Evolutionary conservation across 2,797 vertebrate genomes (phyloP), one percentile per base, ranked within the genome.

Genomic region (Dermochelys coriacea): DNA sequence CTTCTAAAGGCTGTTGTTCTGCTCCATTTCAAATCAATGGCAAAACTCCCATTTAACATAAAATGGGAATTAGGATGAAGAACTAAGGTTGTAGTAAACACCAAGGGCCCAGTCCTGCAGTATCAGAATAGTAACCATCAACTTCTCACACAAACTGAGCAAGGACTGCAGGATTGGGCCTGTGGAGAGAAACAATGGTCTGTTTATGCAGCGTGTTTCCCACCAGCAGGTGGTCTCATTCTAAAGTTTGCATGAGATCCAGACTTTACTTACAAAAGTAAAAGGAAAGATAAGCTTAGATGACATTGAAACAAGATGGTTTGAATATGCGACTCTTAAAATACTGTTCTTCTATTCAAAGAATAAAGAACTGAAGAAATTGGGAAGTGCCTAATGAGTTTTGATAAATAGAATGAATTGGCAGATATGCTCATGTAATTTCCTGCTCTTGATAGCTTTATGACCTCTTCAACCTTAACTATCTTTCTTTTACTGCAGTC

Each of bases 391-490:
- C 90, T 96, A 95, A 94, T 88, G 90, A 79, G 85, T 96, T 94
- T 94, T 96, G 93, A 87, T 91, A 90, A 93, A 77, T 86, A 86
- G 84, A 81, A 86, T 0, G 0, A 34, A 68, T 82, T 91, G 94
- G 93, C 90, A 96, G 90, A 90, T 94, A 92, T 88, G n/a, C 77
- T 51, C 71, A 3, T 91, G 93, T 88, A 93, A 97, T 96, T 96
- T 97, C 97, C 93, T 97, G 95, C 88, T 91, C 90, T 92, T 94
- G 74, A 88, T 94, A 94, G 87, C 85, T 97, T 97, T 96, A 96
- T 89, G 95, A 94, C 88, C 87, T 93, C 84, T 86, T 85, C 88
- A 95, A 59, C 59, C 74, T 80, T 12, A 15, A 93, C 77, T 52
- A 34, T 54, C 80, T 95, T 83, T 91, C 82, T 95, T 96, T 95